Evolutionary conservation across 2,113 vertebrate species (phyloP), one percentile per base, ranked within the genome.

Genomic region (Peucedramus taeniatus): DNA sequence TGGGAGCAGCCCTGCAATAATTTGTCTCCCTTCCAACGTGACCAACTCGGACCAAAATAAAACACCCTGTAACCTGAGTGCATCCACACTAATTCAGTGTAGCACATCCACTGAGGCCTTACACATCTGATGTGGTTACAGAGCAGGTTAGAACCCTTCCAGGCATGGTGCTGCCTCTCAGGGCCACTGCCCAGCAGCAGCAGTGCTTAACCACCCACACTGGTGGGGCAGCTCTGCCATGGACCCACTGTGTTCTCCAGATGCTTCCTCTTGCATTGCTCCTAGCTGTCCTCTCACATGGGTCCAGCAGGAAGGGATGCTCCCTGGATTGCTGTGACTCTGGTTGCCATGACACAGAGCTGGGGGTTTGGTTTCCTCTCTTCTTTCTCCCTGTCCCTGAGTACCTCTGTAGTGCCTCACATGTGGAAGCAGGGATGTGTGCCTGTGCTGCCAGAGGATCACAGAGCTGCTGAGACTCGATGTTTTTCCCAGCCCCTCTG

Each of bases 261-360:
- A 7, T 1, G 1, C 10, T 56, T 33, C 77, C 40, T 9, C 31
- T 22, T 15, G 14, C 50, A 26, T 11, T 50, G 39, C 33, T 93
- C 49, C 63, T 44, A 3, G 44, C 40, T 68, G 11, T 31, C 19
- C 45, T 19, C 0, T 0, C 1, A 0, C 0, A 7, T 0, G 5
- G 2, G 28, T 24, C n/a, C 83, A 49, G 65, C 1, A 2, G 42
- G 26, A 37, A 50, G 39, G 28, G 66, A 35, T 42, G 56, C 11
- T 76, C 13, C 76, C 22, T 4, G 3, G 14, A 6, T 9, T 16
- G 76, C 54, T 39, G 30, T 0, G 3, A 8, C 14, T 82, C 47
- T 66, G 6, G 4, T 15, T 35, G 19, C 33, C 45, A 1, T 1
- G 10, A 37, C 17, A 9, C 1, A 2, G 0, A n/a, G 16, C 21